Evolutionary conservation across 1,140 invertebrate genomes (phyloP), one percentile per base, ranked within the genome.

Genomic region (Drosophila pruinosa): DNA sequence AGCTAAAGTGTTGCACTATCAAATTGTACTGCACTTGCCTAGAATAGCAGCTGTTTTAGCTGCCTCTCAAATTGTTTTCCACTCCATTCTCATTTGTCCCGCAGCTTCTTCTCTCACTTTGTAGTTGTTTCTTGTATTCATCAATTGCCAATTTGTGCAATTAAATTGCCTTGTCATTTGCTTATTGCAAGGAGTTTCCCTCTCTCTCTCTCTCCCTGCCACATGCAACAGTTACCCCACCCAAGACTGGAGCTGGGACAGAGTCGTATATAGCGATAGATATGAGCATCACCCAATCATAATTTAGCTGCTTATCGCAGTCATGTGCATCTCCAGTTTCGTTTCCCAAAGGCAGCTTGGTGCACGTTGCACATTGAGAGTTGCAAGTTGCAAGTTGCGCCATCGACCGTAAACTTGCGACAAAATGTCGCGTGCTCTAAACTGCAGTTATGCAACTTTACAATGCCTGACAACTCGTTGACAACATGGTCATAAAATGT

Each of bases 401-500:
- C 79, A 73, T 45, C 54, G 79, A 83, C 79, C 80, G 75, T 86
- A 86, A 86, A 86, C 82, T 88, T 86, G 74, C 74, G 62, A 86
- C 78, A 86, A 86, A 86, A 86, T 86, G 81, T 86, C 81, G 81
- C 81, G 81, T 86, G 81, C 81, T 86, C 81, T 88, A 81, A 86
- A 86, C 77, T 88, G 81, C 81, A 86, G 81, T 86, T 86, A 86
- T 86, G 82, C 75, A 86, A 86, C 78, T 86, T 86, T 88, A 86
- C 67, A 81, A 81, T 86, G 82, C 77, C 81, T 86, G 81, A 86
- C 81, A 86, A 88, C 62, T 68, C 41, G 67, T 59, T 72, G 82
- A 67, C 65, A 73, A 74, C 39, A 68, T 28, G 53, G 21, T 56
- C 78, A 78, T 86, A 88, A 86, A 86, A 65, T 75, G 65, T 28